Evolutionary conservation across 2,113 vertebrate species (phyloP), one percentile per base, ranked within the genome.

Genomic region (Leuciscus idus): DNA sequence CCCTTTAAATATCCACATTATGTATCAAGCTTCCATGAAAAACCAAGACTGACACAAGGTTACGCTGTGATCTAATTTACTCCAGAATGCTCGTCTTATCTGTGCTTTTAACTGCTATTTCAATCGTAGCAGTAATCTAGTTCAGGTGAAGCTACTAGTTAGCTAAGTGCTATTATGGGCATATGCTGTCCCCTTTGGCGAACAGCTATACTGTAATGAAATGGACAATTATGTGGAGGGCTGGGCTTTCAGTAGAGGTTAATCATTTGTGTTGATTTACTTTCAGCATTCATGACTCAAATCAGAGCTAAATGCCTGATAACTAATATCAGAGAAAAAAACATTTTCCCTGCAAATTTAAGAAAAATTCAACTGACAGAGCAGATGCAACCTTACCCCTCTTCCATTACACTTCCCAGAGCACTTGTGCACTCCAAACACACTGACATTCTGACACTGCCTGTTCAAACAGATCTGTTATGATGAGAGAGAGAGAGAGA

Each of bases 391-490:
- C 52, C 97, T 98, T 91, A 99, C 98, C 92, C 98, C 98, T 70
- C 95, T 94, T 39, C 95, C 94, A 0, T 96, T 96, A 93, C 98
- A 99, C 91, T 95, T 97, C 17, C 89, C 92, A 0, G 94, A 93
- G 88, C 98, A 99, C 21, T 95, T 94, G 0, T 97, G 95, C 19
- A 99, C 96, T 0, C 97, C 97, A 1, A 99, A 99, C 50, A 97
- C 91, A 9, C 97, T 99, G 43, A 97, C 92, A 19, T 99, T 99
- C 92, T 98, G 97, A 90, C 98, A 99, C 33, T 87, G 96, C 3
- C 98, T 97, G 74, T 98, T 97, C 83, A 99, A 94, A 90, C 98
- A 99, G 85, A 99, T 96, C 98, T 99, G 85, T 70, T n/a, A 89
- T 59, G 30, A 57, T 39, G 81, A 84, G 68, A 75, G 75, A 68